Evolutionary conservation across 2,888 invertebrate species (phyloP).

Genomic region (Unio delphinus): DNA sequence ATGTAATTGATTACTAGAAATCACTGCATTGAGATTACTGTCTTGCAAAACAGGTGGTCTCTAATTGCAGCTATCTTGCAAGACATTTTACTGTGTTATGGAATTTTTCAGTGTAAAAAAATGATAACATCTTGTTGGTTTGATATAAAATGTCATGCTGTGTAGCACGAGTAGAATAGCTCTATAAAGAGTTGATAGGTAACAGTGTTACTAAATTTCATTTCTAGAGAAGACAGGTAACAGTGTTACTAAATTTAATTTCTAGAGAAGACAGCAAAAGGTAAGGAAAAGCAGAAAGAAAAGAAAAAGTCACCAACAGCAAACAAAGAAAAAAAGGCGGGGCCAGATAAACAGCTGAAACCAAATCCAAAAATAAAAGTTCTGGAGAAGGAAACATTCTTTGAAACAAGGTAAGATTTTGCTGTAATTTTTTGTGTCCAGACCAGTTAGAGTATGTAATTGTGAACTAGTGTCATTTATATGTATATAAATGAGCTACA

Average conservation of each 20-base stretch:
- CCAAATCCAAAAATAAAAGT: slow-evolving; percentile 70
- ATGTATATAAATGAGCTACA: too few relatives aligned
- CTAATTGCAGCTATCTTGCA: too few relatives aligned
- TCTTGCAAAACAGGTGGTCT: too few relatives aligned
- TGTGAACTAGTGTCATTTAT: too few relatives aligned
- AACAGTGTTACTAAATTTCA: background rate
- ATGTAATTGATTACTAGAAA: too few relatives aligned
- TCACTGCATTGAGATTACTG: too few relatives aligned
- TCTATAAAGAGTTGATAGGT: too few relatives aligned
- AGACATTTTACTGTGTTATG: too few relatives aligned
- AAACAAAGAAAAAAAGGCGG: slow-evolving; percentile 46
- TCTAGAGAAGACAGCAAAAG: slow-evolving; percentile 20
- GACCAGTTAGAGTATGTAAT: background rate
- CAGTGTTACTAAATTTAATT: background rate
- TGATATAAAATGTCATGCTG: too few relatives aligned
- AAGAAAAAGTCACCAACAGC: slow-evolving; percentile 16
- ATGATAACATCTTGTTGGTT: too few relatives aligned
- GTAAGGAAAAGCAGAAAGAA: slow-evolving; percentile 32
- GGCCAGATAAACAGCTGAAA: slow-evolving; percentile 61
- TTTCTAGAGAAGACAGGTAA: slow-evolving; percentile 3
- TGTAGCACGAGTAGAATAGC: too few relatives aligned
- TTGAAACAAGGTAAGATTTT: slow-evolving; percentile 68
- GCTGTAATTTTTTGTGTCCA: background rate
- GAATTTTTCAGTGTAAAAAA: too few relatives aligned
- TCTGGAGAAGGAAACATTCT: slow-evolving; percentile 70